phyloP scores from a whole-genome alignment of 37 sponge, comb jelly and placozoan species.

The Bolinopsis microptera region DNA sequence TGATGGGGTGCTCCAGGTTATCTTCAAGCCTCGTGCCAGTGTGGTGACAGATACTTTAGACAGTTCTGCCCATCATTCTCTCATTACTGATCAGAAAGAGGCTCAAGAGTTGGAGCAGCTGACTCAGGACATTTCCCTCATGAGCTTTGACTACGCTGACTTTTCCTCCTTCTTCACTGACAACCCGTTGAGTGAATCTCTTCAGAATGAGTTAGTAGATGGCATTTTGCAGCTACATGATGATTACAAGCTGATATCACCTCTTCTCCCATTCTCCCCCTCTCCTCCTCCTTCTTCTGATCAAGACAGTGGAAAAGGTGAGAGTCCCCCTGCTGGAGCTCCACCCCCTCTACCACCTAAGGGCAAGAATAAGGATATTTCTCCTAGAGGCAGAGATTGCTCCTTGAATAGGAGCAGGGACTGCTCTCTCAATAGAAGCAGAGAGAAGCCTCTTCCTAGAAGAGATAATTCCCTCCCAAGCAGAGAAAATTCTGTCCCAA shows the following conservation, averaged over 20 bases:
- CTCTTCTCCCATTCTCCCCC: slow-evolving; percentile 20
- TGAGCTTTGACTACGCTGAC: slow-evolving; percentile 65
- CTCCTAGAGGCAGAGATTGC: background rate
- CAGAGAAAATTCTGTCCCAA: background rate
- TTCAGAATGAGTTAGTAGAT: slow-evolving; percentile 34
- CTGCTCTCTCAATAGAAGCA: background rate
- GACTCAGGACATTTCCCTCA: slow-evolving; percentile 44
- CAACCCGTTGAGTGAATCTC: slow-evolving; percentile 45
- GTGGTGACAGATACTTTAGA: slow-evolving; percentile 29
- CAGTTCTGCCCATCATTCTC: slow-evolving; percentile 17
- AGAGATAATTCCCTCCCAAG: background rate
- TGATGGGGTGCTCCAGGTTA: slow-evolving; percentile 35
- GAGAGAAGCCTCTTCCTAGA: background rate
- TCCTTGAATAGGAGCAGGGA: background rate
- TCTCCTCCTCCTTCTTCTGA: slow-evolving; percentile 1
- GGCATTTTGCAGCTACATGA: background rate
- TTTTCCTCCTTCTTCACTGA: slow-evolving; percentile 58
- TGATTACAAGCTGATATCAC: slow-evolving; percentile 44
- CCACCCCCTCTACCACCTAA: slow-evolving; percentile 61
- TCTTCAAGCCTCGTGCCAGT: slow-evolving; percentile 20
- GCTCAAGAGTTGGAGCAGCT: slow-evolving; percentile 28
- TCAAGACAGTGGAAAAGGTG: slow-evolving; percentile 39
- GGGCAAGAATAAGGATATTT: background rate
- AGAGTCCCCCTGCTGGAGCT: slow-evolving; percentile 30
- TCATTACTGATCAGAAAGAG: slow-evolving; percentile 50